Evolutionary conservation across 2,113 vertebrate genomes (phyloP), one percentile per base, ranked within the genome.

Genomic region (Accipiter cooperii): DNA sequence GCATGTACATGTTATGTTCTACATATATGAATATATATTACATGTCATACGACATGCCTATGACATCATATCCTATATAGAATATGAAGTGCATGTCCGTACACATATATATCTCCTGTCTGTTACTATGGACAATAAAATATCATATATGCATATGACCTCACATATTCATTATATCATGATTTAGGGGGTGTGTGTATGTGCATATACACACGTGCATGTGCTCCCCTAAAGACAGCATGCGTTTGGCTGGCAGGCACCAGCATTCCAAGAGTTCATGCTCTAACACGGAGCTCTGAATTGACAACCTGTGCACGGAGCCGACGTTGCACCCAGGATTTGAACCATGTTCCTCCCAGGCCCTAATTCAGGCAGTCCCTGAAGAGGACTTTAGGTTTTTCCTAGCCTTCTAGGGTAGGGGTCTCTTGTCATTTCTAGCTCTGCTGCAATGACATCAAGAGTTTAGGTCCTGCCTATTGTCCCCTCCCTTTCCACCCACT

Each of bases 401-500:
- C 71, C 94, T 97, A 58, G 46, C 58, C 88, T 88, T 33, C 63
- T 57, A 63, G 28, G 42, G 60, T 64, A 51, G 46, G 87, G 54
- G 63, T 61, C 36, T 76, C 49, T 89, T 47, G 15, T 11, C 22
- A 75, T 58, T 54, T 68, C 97, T 96, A 87, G 61, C 83, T 94
- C 44, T 93, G 93, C 94, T 95, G 90, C n/a, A 49, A 94, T 82
- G 66, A 40, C 66, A 52, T 87, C 42, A 68, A 69, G 96, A 87
- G 81, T 96, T 80, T 58, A 84, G 84, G 89, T 81, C 95, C 98
- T 98, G 94, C 44, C 98, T 98, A 76, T 12, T 79, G 88, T 97
- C 98, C 98, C 98, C 95, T 96, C 98, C 98, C 98, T 98, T 98
- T 95, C 85, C 97, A 85, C 96, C 97, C 98, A 40, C 97, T 98